Conservation (phyloP, 2,888 invertebrate genomes). For the Pristionchus fissidentatus region DNA sequence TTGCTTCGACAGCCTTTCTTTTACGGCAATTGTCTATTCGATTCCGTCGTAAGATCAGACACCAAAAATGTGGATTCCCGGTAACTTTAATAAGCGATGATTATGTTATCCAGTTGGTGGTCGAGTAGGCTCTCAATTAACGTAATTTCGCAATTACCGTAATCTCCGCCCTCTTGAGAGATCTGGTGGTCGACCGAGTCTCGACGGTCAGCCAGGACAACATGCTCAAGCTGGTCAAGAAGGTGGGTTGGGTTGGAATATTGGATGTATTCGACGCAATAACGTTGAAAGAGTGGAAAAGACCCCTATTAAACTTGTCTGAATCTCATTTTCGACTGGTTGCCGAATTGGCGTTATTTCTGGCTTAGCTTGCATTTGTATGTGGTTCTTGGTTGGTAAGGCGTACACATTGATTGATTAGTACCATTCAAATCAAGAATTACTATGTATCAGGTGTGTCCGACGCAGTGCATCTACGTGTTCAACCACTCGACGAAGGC, state of each 20-base stretch:
- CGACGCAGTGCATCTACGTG: conserved; percentile 35
- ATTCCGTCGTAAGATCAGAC: too few species aligned
- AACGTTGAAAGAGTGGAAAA: neutral
- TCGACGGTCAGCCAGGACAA: conserved; percentile 41
- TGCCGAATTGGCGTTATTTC: too few species aligned
- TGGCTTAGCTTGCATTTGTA: neutral
- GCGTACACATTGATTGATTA: neutral
- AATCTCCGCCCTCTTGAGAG: neutral
- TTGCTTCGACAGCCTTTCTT: too few species aligned
- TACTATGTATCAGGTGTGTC: neutral
- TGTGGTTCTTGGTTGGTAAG: neutral
- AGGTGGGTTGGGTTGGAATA: neutral
- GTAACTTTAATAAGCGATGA: too few species aligned
- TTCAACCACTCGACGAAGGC: conserved; percentile 32
- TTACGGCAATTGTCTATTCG: too few species aligned
- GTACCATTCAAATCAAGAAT: too few species aligned
- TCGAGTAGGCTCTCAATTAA: neutral
- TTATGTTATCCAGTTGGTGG: too few species aligned
- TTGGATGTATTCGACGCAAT: too few species aligned
- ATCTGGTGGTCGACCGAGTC: conserved; percentile 42
- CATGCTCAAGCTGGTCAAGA: conserved; percentile 27
- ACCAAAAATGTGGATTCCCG: too few species aligned
- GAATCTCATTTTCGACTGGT: too few species aligned
- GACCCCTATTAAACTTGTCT: too few species aligned
- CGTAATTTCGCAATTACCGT: neutral